Percentiles rank a stretch among this genome's conserved stretches.
phyloP scores from a whole-genome alignment of 2,797 vertebrate species.

The Champsocephalus esox region DNA sequence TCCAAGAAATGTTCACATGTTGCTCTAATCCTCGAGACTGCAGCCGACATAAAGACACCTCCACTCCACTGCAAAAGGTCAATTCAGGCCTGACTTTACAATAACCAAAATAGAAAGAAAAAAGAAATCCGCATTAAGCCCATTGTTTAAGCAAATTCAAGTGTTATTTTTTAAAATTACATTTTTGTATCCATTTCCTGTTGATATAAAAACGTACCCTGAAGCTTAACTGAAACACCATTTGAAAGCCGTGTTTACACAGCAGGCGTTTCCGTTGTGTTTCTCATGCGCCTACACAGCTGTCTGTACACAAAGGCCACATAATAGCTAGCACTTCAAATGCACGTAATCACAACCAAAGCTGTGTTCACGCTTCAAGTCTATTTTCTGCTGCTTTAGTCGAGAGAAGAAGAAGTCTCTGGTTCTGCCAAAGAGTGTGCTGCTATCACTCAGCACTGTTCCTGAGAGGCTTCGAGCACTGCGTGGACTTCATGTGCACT shows the following conservation, averaged over 20 bases:
- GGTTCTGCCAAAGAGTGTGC: not conserved
- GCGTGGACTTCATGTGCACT: not conserved
- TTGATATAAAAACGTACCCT: not conserved
- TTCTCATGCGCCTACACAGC: not conserved
- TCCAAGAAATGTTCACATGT: too few species aligned
- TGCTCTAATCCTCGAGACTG: too few species aligned
- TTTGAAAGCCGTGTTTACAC: not conserved
- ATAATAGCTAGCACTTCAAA: not conserved
- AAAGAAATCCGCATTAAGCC: not conserved
- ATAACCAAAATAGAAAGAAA: too few species aligned
- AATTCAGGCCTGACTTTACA: too few species aligned
- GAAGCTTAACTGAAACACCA: not conserved
- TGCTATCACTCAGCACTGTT: not conserved
- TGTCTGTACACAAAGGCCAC: not conserved
- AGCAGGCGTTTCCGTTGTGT: not conserved
- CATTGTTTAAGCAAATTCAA: not conserved
- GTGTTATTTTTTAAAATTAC: not conserved
- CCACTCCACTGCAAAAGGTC: too few species aligned
- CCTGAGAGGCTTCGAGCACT: not conserved
- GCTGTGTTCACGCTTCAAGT: not conserved
- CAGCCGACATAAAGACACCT: too few species aligned
- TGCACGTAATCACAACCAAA: not conserved
- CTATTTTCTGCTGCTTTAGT: slow-evolving; percentile 7
- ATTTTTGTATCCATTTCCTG: not conserved
- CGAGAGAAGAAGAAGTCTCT: slow-evolving; percentile 20